A percentile compares a stretch with the other conserved stretches of the same genome.
Conservation (phyloP, 2,888 invertebrate genomes). For the Rapana venosa region DNA sequence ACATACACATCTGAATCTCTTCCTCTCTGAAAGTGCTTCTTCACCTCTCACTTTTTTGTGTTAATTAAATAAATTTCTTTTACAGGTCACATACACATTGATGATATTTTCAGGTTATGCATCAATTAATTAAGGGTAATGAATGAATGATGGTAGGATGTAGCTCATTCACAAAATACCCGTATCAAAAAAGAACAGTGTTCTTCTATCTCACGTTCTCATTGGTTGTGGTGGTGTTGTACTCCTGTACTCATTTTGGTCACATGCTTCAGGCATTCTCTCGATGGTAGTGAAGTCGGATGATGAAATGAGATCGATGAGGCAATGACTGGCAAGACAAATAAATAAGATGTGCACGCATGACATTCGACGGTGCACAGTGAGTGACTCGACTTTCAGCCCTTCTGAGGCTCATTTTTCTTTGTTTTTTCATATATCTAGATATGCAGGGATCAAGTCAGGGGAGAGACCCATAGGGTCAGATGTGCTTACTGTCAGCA, state of each 20-base stretch:
- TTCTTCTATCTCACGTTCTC: background rate
- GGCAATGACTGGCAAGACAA: background rate
- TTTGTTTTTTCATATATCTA: too few relatives aligned
- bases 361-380: background rate
- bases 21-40: background rate
- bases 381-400: background rate
- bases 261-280: background rate
- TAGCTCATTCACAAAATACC: slow-evolving; percentile 22
- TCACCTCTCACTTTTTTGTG: background rate
- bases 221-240: background rate
- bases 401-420: background rate
- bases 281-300: background rate
- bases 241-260: slow-evolving; percentile 12
- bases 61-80: background rate
- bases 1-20: slow-evolving; percentile 22
- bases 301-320: slow-evolving; percentile 22
- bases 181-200: slow-evolving; percentile 20
- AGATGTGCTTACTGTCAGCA: too few relatives aligned
- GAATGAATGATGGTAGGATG: slow-evolving; percentile 20
- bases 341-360: background rate
- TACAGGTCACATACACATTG: background rate
- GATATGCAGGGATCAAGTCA: too few relatives aligned
- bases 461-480: too few relatives aligned
- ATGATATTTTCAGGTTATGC: background rate
- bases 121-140: background rate